These are phyloP conservation scores for Callosobruchus maculatus DNA, from an alignment of 2,888 invertebrate genomes.

Conservation along the genomic window DNA sequence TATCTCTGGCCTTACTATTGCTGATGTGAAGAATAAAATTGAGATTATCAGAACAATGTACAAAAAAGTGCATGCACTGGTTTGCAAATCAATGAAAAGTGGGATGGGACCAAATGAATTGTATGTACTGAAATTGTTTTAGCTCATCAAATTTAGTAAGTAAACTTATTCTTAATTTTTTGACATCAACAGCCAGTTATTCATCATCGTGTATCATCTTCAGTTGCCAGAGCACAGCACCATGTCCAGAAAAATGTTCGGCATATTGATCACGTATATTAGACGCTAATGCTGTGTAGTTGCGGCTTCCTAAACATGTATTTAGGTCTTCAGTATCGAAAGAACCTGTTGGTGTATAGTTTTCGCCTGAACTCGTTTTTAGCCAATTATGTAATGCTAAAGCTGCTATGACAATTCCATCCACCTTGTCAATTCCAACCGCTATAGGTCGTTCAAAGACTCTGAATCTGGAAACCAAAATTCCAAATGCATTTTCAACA, in stretches of 20 bases:
- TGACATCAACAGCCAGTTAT: too few species aligned
- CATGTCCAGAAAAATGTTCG: background rate
- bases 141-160: background rate
- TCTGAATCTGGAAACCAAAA: constrained; percentile 1
- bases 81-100: background rate
- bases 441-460: constrained; percentile 1
- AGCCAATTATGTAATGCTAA: constrained; percentile 1
- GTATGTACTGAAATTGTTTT: background rate
- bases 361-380: background rate
- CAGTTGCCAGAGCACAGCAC: background rate
- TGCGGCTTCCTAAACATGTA: background rate
- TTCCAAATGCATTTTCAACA: background rate
- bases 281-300: background rate
- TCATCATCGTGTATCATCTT: background rate
- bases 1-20: background rate
- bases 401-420: background rate
- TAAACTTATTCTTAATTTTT: too few species aligned
- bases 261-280: background rate
- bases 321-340: background rate
- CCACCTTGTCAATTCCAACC: background rate
- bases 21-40: background rate
- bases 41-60: background rate
- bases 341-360: background rate
- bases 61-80: background rate
- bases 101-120: background rate